Conservation (phyloP, 1,140 invertebrate genomes). For the Antheraea pernyi region DNA sequence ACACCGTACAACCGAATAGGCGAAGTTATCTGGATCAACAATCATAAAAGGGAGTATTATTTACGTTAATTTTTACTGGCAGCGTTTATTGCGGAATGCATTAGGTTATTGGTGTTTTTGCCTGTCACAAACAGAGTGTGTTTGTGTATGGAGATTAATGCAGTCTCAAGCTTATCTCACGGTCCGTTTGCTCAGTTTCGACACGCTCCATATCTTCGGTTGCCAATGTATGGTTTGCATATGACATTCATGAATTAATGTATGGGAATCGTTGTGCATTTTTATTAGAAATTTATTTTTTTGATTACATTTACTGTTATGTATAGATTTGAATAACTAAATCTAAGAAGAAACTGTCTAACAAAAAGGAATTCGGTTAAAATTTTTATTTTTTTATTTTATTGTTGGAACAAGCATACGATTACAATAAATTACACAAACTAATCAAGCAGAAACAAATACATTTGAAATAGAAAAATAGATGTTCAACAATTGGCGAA, state of each 20-base stretch:
- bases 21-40: conserved; percentile 37
- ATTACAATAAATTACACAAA: no score
- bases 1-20: conserved; percentile 39
- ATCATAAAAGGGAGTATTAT: conserved; percentile 41
- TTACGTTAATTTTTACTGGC: conserved; percentile 51
- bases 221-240: conserved; percentile 35
- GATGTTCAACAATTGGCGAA: no score
- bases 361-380: no score
- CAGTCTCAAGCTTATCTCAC: conserved; percentile 55
- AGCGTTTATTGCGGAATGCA: conserved; percentile 37
- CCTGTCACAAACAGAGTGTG: conserved; percentile 4
- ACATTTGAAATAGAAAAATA: no score
- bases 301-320: no score
- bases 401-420: no score
- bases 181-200: conserved; percentile 52
- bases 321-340: no score
- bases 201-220: conserved; percentile 48
- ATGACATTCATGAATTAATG: not conserved
- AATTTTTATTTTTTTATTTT: no score
- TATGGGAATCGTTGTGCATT: not conserved
- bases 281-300: no score
- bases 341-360: no score
- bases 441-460: no score
- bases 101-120: conserved; percentile 38
- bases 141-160: conserved; percentile 51